Percentiles rank a stretch among this genome's conserved stretches.
phyloP scores from a whole-genome alignment of 1,140 invertebrate genomes.

The Asbolus verrucosus region DNA sequence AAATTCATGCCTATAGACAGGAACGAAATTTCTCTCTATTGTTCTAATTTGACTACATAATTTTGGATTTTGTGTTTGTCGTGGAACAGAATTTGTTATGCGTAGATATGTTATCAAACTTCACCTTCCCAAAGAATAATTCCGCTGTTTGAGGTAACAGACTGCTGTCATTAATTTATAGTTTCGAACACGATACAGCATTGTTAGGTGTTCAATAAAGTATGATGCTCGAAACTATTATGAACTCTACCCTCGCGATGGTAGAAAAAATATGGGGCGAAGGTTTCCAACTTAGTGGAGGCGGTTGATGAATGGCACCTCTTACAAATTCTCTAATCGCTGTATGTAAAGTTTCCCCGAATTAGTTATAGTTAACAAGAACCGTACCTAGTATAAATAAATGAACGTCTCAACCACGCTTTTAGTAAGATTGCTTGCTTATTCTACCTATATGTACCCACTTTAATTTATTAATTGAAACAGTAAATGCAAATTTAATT shows the following conservation, averaged over 20 bases:
- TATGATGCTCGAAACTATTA: conserved; percentile 23
- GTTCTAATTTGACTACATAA: too few species aligned
- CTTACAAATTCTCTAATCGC: conserved; percentile 18
- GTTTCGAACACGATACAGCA: conserved; percentile 1
- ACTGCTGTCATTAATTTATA: conserved; percentile 36
- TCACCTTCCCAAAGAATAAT: background rate
- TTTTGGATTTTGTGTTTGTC: too few species aligned
- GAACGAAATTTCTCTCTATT: too few species aligned
- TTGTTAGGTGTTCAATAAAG: conserved; percentile 25
- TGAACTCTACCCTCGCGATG: background rate
- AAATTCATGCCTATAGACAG: too few species aligned
- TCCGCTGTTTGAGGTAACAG: background rate
- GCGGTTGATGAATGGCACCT: conserved; percentile 23
- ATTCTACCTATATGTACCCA: conserved; percentile 6
- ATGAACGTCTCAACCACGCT: background rate
- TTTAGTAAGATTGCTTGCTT: conserved; percentile 27
- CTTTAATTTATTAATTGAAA: conserved; percentile 22
- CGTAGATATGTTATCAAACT: too few species aligned
- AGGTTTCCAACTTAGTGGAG: background rate
- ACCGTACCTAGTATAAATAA: conserved; percentile 10
- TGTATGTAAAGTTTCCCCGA: conserved; percentile 22
- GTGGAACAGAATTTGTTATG: too few species aligned
- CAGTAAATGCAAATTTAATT: conserved; percentile 30
- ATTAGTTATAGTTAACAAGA: conserved; percentile 31
- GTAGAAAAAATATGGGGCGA: background rate